Evolutionary conservation across 1,140 invertebrate genomes (phyloP), one percentile per base, ranked within the genome.

Genomic region (Marisa cornuarietis): DNA sequence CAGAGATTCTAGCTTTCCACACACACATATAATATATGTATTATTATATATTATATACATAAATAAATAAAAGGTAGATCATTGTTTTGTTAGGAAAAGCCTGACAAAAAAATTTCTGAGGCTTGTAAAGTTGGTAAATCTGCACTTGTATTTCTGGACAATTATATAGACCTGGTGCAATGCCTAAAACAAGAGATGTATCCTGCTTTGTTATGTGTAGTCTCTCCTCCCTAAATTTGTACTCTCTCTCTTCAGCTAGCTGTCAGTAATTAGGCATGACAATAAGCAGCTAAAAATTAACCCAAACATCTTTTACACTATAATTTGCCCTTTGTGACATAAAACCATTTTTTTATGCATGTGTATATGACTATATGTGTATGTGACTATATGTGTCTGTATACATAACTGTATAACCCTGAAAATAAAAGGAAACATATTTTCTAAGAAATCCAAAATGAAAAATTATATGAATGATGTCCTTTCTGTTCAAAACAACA

Each of bases 351-450:
- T 11, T 69, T 0, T 69, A 42, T 69, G n/a, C 42, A 31, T 31
- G 42, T 6, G 11, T 7, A 26, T 62, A 31, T 62, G 73, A 42
- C 54, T 75, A 26, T 75, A 61, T 75, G 73, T 75, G 24, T 75
- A 18, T 75, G 24, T 62, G 54, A 54, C 26, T 52, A 13, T 73
- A 24, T 73, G 71, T 73, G 71, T 73, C 0, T 54, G 49, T 73
- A n/a, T 54, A 8, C 22, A 7, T 54, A 54, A 22, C 51, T 73
- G 10, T 54, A 54, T 54, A 13, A 22, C 22, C 24, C 51, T 58
- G 71, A 58, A 42, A 18, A n/a, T 51, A 58, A 54, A 71, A 7
- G 52, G 69, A 18, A 51, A 71, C 16, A 31, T 71, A 49, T 14
- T 14, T 22, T 51, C 8, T 54, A 52, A 54, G 71, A 54, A 54